Conservation (phyloP, 2,113 vertebrate genomes). For the Canis aureus region DNA sequence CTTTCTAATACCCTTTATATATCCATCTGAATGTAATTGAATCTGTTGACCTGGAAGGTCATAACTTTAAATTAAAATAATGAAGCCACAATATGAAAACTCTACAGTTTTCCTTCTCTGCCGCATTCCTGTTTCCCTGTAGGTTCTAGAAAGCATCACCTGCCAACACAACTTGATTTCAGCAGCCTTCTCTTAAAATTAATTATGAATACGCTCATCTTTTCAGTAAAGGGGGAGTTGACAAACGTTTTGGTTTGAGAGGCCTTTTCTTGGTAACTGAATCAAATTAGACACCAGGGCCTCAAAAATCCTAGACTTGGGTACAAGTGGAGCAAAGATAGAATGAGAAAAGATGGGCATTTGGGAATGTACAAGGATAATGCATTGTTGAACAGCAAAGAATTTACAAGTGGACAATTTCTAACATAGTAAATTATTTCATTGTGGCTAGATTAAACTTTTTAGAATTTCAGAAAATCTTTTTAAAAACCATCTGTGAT, state of each 20-base stretch:
- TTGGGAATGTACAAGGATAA: background rate
- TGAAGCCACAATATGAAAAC: background rate
- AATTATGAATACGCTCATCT: background rate
- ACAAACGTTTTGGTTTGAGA: slow-evolving; percentile 39
- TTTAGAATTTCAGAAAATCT: slow-evolving; percentile 37
- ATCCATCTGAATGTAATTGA: background rate
- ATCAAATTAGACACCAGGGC: background rate
- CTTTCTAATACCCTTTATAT: slow-evolving; percentile 33
- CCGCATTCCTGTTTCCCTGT: background rate
- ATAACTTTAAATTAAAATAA: slow-evolving; percentile 52
- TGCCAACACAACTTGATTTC: slow-evolving; percentile 22
- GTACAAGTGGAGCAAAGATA: background rate
- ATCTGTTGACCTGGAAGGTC: slow-evolving; percentile 9
- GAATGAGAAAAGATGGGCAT: background rate
- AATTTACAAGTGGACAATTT: slow-evolving; percentile 23
- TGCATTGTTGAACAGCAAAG: background rate
- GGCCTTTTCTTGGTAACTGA: slow-evolving; percentile 54
- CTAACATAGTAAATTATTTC: slow-evolving; percentile 8
- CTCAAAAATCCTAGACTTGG: background rate
- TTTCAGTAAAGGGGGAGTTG: background rate
- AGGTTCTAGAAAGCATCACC: background rate
- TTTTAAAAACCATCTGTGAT: slow-evolving; percentile 26
- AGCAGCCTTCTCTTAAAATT: background rate
- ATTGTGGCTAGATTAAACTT: background rate
- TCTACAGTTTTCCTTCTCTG: background rate